These are phyloP conservation scores for Halesus radiatus DNA, from an alignment of 1,140 invertebrate species.

Conservation along the genomic window DNA sequence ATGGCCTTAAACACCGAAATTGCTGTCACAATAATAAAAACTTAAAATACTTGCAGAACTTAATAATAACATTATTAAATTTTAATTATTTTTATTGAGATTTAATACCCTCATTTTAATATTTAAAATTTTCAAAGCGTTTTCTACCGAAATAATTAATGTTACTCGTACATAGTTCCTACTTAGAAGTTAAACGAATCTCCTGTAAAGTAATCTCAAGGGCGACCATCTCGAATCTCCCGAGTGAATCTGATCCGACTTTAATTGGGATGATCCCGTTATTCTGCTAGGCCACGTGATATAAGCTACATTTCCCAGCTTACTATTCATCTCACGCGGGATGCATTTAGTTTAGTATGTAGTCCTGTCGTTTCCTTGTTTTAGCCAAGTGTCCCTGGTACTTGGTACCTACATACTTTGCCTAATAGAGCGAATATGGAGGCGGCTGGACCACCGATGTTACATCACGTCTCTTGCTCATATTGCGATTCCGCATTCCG, in stretches of 20 bases:
- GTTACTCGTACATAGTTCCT: too few species aligned
- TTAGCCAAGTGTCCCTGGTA: slow-evolving; percentile 4
- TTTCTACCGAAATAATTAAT: too few species aligned
- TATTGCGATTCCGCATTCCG: not conserved
- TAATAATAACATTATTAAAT: too few species aligned
- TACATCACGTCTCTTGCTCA: not conserved
- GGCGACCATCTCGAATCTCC: not conserved
- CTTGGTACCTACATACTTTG: not conserved
- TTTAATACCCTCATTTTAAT: too few species aligned
- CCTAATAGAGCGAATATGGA: slow-evolving; percentile 1
- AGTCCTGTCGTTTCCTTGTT: not conserved
- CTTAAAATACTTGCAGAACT: too few species aligned
- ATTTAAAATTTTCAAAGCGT: too few species aligned
- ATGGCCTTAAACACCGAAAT: too few species aligned
- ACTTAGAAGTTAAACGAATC: too few species aligned
- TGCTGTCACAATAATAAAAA: too few species aligned
- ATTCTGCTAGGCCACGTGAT: not conserved
- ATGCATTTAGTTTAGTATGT: not conserved
- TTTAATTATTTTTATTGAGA: too few species aligned
- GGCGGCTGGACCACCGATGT: slow-evolving; percentile 1
- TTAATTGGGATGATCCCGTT: not conserved
- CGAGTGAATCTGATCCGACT: not conserved
- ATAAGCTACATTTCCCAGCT: not conserved
- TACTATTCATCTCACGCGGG: not conserved
- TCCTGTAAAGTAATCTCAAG: too few species aligned